phyloP scores from a whole-genome alignment of 2,797 vertebrate species.

The Eutrigla gurnardus region DNA sequence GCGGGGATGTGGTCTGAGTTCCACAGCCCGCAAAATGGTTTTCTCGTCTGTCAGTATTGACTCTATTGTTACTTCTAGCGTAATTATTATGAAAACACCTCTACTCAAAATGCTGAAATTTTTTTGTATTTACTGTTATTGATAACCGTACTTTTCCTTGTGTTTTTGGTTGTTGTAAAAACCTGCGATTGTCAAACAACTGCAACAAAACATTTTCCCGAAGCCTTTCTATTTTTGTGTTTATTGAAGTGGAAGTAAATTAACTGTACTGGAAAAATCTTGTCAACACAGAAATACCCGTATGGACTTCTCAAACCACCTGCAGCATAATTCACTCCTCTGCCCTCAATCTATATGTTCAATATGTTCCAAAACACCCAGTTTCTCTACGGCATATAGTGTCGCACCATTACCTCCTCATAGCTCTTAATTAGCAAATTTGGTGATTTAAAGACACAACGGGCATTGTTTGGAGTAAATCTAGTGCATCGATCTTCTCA shows the following conservation, averaged over 20 bases:
- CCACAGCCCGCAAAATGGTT: background rate
- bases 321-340: background rate
- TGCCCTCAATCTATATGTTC: background rate
- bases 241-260: no score
- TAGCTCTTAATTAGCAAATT: background rate
- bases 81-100: no score
- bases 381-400: background rate
- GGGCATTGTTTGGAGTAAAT: background rate
- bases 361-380: background rate
- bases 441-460: background rate
- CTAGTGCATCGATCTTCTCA: background rate
- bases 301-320: background rate
- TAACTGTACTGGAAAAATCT: no score
- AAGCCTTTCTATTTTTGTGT: no score
- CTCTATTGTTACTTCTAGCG: background rate
- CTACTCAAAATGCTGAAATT: no score
- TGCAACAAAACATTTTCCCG: no score
- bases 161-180: no score
- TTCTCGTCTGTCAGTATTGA: background rate
- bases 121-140: no score
- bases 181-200: no score
- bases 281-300: conserved; percentile 10
- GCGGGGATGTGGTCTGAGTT: background rate
- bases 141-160: no score
- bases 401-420: background rate